Base-by-base conservation (phyloP, 2,113 vertebrate species). In the Phoenicopterus ruber region DNA sequence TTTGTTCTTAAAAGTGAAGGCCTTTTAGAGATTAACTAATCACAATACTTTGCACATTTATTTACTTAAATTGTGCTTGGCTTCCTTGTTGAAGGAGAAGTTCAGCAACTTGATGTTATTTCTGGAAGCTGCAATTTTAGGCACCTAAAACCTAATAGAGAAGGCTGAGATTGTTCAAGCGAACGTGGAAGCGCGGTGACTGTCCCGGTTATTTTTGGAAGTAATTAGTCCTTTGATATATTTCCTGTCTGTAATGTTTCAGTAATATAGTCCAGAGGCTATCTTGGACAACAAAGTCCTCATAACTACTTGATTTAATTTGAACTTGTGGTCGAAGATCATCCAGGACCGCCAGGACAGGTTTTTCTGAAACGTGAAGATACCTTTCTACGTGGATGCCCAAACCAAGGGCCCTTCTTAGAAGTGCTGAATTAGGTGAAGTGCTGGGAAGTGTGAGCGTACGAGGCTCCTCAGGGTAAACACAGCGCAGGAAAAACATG, bases 1-100 rank as follows among this genome's bases (percentile, higher is more conserved):
- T 96, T 92, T 86, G 55, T 86, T 93, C 66, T 91, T 95, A n/a
- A 72, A 95, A 95, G 58, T 76, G 92, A 93, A 94, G 94, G 87
- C 70, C 61, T 91, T 82, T 82, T 94, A 94, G 81, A 82, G 36
- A n/a, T 65, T 82, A 88, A 90, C 62, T 66, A 34, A 46, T 74
- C 62, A 55, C 73, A 71, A 4, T 82, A 78, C 32, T 92, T 92
- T 82, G 86, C 91, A 94, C 86, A 14, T 72, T 88, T 28, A 46
- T 91, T 96, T 92, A 65, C 9, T 83, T 84, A 88, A 54, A 79
- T 67, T 84, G 73, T 76, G 72, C 81, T 74, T 81, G 70, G 61
- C 70, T 92, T 95, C 69, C 31, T 82, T 69, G 80, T 52, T 2
- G 3, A 72, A 93, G 67, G 71, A 90, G 67, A 65, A 76, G 83